Conservation (phyloP, 2,797 vertebrate genomes). For the Mormyrops boulengeri region DNA sequence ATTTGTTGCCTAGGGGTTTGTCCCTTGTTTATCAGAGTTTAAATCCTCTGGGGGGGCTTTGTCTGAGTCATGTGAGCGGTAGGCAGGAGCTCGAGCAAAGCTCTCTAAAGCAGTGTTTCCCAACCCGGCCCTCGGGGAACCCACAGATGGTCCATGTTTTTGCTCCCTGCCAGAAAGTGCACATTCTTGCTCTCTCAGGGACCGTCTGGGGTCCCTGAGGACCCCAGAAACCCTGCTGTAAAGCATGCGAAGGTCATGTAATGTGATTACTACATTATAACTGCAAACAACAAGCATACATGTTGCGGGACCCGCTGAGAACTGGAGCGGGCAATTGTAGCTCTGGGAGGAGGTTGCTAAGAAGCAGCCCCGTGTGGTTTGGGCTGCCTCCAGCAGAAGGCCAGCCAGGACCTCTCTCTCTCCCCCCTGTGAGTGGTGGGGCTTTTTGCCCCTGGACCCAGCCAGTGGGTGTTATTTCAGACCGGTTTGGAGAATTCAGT, state of each 20-base stretch:
- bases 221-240: background rate
- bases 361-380: background rate
- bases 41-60: background rate
- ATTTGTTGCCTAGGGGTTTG: background rate
- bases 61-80: background rate
- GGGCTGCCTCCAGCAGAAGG: background rate
- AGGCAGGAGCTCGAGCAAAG: background rate
- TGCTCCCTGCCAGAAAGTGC: background rate
- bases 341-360: background rate
- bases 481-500: background rate
- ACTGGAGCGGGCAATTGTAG: background rate
- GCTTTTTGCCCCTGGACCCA: background rate
- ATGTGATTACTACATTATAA: background rate
- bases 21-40: background rate
- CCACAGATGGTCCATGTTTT: background rate
- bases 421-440: background rate
- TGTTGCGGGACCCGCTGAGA: background rate
- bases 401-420: background rate
- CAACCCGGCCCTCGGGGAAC: background rate
- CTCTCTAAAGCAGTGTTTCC: background rate
- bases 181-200: background rate
- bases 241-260: background rate
- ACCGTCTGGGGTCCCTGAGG: background rate
- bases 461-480: background rate
- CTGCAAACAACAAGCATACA: background rate